Percentiles rank a stretch among this genome's conserved stretches.
These are phyloP conservation scores for Periparus ater DNA, from an alignment of 2,797 vertebrate species.

Conservation along the genomic window DNA sequence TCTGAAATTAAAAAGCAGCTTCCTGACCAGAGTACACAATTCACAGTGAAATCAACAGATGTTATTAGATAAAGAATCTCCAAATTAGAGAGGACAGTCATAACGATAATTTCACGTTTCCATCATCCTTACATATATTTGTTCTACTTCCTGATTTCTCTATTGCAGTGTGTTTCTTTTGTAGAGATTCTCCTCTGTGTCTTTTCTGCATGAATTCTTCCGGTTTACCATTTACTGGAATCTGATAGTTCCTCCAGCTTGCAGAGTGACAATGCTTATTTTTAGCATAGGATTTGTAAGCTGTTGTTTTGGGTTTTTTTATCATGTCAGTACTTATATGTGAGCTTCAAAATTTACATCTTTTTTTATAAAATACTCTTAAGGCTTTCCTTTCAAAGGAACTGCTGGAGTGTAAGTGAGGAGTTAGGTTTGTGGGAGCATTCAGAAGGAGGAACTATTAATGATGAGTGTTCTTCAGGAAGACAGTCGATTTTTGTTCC, in stretches of 20 bases:
- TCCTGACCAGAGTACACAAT: background rate
- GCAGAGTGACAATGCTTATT: background rate
- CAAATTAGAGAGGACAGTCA: background rate
- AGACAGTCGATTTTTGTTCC: background rate
- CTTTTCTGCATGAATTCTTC: background rate
- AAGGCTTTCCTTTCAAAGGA: background rate
- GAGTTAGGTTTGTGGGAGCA: background rate
- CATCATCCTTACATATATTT: background rate
- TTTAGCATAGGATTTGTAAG: background rate
- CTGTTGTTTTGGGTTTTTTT: background rate
- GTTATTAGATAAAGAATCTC: background rate
- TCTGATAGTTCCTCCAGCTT: background rate
- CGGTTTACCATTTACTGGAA: background rate
- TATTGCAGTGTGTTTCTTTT: background rate
- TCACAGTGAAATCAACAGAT: background rate
- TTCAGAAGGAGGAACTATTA: background rate
- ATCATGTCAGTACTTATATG: background rate
- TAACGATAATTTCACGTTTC: background rate
- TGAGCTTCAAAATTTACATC: background rate
- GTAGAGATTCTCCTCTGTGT: background rate
- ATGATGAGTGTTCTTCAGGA: background rate
- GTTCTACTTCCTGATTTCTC: background rate
- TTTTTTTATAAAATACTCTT: background rate
- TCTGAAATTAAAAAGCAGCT: slow-evolving; percentile 18
- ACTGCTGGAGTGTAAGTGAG: background rate